Evolutionary conservation across 2,888 invertebrate species (phyloP).

Genomic region (Polydrusus pterygomalis): DNA sequence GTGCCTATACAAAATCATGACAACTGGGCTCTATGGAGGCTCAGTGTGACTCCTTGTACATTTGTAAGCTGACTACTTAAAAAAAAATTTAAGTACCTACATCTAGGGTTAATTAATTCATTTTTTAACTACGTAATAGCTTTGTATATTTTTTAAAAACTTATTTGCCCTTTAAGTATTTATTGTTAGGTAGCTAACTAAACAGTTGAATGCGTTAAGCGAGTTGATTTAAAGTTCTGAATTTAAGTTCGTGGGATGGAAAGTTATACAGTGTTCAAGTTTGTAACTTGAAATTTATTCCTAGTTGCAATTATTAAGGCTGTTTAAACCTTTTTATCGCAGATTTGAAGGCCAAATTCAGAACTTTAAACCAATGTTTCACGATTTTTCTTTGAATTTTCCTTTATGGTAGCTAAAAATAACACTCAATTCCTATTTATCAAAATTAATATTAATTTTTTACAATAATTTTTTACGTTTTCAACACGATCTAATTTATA

Average conservation of each 20-base stretch:
- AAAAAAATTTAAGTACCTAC: not conserved
- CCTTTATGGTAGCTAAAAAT: constrained; percentile 13
- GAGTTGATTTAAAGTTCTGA: not conserved
- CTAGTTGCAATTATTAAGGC: too few relatives aligned
- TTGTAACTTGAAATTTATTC: too few relatives aligned
- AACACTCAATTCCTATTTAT: constrained; percentile 16
- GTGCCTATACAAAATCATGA: constrained; percentile 49
- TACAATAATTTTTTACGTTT: constrained; percentile 34
- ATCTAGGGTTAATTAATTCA: not conserved
- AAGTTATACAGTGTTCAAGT: too few relatives aligned
- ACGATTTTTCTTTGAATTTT: not conserved
- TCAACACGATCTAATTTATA: constrained; percentile 34
- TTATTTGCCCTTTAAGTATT: constrained; percentile 22
- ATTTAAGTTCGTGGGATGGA: not conserved
- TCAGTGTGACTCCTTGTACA: constrained; percentile 46
- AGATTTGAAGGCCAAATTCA: too few relatives aligned
- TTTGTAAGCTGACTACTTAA: constrained; percentile 34
- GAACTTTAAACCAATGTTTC: not conserved
- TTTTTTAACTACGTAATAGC: constrained; percentile 7
- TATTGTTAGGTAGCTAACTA: constrained; percentile 5
- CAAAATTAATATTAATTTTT: constrained; percentile 4
- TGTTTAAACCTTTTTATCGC: too few relatives aligned
- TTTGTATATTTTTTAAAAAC: constrained; percentile 31
- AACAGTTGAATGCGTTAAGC: not conserved
- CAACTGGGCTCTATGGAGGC: constrained; percentile 35